phyloP scores from a whole-genome alignment of 2,113 vertebrate species.

The Cranoglanis bouderius region DNA sequence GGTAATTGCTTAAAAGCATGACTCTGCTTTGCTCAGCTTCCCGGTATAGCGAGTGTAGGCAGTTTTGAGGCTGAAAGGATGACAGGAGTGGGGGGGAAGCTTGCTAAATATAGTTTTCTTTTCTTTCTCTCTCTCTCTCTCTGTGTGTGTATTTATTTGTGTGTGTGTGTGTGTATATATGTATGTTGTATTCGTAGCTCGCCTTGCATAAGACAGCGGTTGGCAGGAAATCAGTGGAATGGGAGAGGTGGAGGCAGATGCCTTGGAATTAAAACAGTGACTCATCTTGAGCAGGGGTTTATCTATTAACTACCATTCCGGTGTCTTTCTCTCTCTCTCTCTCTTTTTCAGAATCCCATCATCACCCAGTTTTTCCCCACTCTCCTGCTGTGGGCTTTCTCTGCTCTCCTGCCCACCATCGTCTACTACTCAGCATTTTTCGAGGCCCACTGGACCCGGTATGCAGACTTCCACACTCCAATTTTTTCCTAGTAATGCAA shows the following conservation, averaged over 20 bases:
- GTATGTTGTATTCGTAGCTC: neutral
- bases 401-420: slow-evolving; percentile 93
- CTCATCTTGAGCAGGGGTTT: neutral
- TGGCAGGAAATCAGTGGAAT: neutral
- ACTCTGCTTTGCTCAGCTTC: neutral
- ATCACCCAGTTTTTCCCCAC: slow-evolving; percentile 98
- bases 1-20: neutral
- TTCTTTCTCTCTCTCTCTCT: no score
- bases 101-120: neutral
- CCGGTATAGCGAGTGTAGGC: neutral
- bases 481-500: no score
- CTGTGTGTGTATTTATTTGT: no score
- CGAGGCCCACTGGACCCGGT: slow-evolving; percentile 96
- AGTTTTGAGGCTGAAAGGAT: neutral
- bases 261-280: neutral
- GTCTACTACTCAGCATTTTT: slow-evolving; percentile 97
- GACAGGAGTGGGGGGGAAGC: neutral
- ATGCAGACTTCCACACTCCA: neutral
- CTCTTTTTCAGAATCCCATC: slow-evolving; percentile 86
- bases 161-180: no score
- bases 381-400: slow-evolving; percentile 93
- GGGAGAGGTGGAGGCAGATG: neutral
- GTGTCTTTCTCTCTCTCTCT: neutral
- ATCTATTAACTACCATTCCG: neutral
- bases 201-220: neutral